These are phyloP conservation scores for Brachyrhaphis roseni DNA, from an alignment of 2,797 vertebrate genomes.

Conservation along the genomic window DNA sequence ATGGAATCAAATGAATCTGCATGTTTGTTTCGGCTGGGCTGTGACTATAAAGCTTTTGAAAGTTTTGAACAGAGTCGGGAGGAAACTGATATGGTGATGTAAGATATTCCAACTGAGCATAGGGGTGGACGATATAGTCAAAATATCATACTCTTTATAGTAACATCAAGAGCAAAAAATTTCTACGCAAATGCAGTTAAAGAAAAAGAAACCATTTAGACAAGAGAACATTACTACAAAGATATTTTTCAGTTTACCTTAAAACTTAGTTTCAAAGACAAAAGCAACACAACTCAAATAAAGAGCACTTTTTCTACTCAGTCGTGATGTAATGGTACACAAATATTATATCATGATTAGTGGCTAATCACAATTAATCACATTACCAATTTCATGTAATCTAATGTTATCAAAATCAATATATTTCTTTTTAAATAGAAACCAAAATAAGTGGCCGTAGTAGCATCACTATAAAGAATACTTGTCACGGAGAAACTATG, in stretches of 20 bases:
- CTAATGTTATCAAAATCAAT: neutral
- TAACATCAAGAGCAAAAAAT: neutral
- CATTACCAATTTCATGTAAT: neutral
- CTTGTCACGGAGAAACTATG: neutral
- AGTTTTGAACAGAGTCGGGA: conserved; percentile 28
- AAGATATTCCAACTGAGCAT: conserved; percentile 18
- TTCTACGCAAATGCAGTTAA: neutral
- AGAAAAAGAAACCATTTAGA: neutral
- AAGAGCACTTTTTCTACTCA: neutral
- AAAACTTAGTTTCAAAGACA: neutral
- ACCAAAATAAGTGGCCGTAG: neutral
- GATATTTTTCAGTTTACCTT: neutral
- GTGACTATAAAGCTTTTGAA: conserved; percentile 45
- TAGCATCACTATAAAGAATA: neutral
- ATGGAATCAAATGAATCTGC: conserved; percentile 20
- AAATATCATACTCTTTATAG: neutral
- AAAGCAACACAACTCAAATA: neutral
- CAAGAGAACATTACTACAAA: neutral
- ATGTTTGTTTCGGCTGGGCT: conserved; percentile 62
- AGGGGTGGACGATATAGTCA: neutral
- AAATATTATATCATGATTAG: neutral
- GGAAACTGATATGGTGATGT: conserved; percentile 11
- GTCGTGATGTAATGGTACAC: neutral
- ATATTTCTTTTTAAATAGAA: neutral
- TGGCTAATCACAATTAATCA: neutral